Evolutionary conservation across 2,113 vertebrate species (phyloP).

Genomic region (Mobula hypostoma): DNA sequence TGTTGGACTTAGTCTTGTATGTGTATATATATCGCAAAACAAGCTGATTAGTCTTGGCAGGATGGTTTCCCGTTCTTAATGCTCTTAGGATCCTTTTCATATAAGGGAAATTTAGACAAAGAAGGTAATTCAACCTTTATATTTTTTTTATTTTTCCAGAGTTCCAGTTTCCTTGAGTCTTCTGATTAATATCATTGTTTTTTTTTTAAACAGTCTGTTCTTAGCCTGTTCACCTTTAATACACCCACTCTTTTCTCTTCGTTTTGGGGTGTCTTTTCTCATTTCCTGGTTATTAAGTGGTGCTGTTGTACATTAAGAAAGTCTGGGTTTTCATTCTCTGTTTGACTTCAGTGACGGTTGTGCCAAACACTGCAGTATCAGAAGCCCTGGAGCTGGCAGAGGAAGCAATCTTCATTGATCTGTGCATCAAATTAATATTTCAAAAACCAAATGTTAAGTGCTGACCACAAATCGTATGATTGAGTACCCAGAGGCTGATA

Average conservation of each 20-base stretch:
- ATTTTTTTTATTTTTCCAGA: neutral
- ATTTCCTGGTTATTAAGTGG: neutral
- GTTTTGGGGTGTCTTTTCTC: too few relatives aligned
- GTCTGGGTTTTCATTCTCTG: neutral
- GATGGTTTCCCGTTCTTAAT: neutral
- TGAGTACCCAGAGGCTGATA: neutral
- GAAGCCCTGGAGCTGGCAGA: neutral
- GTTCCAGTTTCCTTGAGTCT: neutral
- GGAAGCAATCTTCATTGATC: conserved; percentile 22
- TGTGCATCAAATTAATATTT: conserved; percentile 19
- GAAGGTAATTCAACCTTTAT: neutral
- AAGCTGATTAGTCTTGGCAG: neutral
- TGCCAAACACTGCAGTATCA: neutral
- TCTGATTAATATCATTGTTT: neutral
- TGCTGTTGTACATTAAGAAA: neutral
- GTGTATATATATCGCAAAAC: neutral
- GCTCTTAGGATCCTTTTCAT: neutral
- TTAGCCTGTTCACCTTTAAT: neutral
- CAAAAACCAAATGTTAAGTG: neutral
- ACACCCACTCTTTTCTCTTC: neutral
- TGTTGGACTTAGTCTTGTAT: neutral
- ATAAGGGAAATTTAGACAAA: neutral
- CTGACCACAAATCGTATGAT: neutral
- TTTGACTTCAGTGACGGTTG: neutral
- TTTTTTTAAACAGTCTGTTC: neutral